A percentile compares a stretch with the other conserved stretches of the same genome.
Evolutionary conservation across 1,140 invertebrate species (phyloP).

Genomic region (Acromyrmex heyeri): DNA sequence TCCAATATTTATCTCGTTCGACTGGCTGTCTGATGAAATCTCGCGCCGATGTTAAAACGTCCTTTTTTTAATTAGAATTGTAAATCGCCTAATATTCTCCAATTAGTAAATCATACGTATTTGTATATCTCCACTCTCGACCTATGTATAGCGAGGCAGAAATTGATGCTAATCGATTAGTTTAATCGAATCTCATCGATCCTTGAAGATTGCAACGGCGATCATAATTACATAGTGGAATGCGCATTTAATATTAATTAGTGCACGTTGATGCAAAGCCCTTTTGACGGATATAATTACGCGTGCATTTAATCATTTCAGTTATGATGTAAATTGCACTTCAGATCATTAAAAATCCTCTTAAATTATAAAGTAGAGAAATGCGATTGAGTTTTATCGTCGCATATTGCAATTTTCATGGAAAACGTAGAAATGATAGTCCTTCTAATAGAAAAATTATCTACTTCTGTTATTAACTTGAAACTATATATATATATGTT

Average conservation of each 20-base stretch:
- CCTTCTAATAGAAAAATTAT: not conserved
- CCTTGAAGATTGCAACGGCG: conserved; percentile 27
- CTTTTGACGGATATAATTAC: conserved; percentile 49
- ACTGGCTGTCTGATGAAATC: conserved; percentile 13
- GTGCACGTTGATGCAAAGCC: not conserved
- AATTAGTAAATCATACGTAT: no score
- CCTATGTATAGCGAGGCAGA: not conserved
- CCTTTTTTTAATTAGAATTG: conserved; percentile 1
- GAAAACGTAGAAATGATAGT: not conserved
- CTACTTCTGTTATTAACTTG: not conserved
- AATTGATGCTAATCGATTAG: conserved; percentile 47
- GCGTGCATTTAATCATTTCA: conserved; percentile 53
- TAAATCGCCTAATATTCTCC: conserved; percentile 1
- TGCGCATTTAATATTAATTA: conserved; percentile 71
- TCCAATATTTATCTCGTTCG: not conserved
- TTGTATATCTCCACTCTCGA: not conserved
- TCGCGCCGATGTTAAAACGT: not conserved
- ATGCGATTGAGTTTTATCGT: conserved; percentile 6
- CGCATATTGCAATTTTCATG: not conserved
- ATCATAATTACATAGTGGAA: conserved; percentile 37
- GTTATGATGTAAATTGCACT: conserved; percentile 29
- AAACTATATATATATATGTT: not conserved
- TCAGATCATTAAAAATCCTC: conserved; percentile 37
- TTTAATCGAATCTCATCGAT: conserved; percentile 22
- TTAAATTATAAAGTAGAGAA: conserved; percentile 22